phyloP scores from a whole-genome alignment of 2,797 vertebrate species.

The Simalia tracyae region DNA sequence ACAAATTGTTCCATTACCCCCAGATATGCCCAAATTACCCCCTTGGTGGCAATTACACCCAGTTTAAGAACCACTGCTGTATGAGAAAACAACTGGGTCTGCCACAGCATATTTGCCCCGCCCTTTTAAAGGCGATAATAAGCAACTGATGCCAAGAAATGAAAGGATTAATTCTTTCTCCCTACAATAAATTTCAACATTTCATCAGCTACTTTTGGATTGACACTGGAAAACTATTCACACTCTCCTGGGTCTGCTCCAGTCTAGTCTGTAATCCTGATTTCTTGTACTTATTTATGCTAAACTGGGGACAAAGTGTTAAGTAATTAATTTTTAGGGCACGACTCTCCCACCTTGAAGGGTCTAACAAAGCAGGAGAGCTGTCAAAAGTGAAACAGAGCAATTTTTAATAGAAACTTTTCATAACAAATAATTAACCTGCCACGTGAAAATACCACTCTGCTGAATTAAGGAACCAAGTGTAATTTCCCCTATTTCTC shows the following conservation, averaged over 20 bases:
- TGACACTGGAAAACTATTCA: not conserved
- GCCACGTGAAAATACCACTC: not conserved
- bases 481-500: not conserved
- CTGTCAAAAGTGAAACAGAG: not conserved
- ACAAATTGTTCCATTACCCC: not conserved
- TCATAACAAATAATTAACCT: not conserved
- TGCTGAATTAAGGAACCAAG: not conserved
- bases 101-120: not conserved
- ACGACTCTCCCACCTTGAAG: not conserved
- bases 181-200: not conserved
- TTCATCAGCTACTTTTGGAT: not conserved
- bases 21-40: not conserved
- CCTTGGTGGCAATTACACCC: not conserved
- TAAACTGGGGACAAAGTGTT: not conserved
- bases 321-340: not conserved
- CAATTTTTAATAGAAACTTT: not conserved
- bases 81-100: not conserved
- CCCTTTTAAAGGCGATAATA: not conserved
- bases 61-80: not conserved
- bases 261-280: not conserved
- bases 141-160: not conserved
- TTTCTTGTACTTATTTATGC: not conserved
- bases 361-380: not conserved
- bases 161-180: not conserved
- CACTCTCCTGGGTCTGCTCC: not conserved